Conservation (phyloP, 53 echinoderm and acorn worm genomes). For the Actinopyga echinites region DNA sequence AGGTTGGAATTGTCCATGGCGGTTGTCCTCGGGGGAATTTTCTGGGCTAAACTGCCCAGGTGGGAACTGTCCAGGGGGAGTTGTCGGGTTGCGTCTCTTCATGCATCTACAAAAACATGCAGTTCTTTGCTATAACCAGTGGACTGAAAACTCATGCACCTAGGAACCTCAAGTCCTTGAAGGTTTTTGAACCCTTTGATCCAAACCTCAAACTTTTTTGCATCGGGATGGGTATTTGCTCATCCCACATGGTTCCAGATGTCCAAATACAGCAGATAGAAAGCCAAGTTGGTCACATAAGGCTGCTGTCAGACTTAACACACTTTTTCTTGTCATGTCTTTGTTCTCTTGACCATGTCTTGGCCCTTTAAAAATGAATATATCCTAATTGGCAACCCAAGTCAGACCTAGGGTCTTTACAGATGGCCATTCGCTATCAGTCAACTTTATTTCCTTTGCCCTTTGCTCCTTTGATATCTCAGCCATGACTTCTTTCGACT, state of each 20-base stretch:
- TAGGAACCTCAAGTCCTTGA: not conserved
- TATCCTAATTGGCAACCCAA: constrained; percentile 68
- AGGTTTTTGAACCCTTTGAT: not conserved
- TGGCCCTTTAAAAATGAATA: constrained; percentile 55
- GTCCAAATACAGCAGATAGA: not conserved
- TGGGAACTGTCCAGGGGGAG: too few species aligned
- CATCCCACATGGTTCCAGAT: too few species aligned
- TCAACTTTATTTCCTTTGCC: constrained; percentile 60
- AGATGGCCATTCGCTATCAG: constrained; percentile 43
- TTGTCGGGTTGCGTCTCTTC: constrained; percentile 26
- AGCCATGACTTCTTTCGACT: constrained; percentile 58
- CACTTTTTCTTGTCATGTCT: not conserved
- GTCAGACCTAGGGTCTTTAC: constrained; percentile 65
- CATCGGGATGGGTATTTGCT: not conserved
- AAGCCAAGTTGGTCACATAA: constrained; percentile 22
- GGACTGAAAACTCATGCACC: not conserved
- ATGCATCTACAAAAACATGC: constrained; percentile 21
- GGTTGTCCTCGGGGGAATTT: too few species aligned
- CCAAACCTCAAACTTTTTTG: not conserved
- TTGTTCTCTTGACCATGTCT: not conserved
- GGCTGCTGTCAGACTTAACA: not conserved
- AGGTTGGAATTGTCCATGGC: too few species aligned
- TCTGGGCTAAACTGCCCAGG: too few species aligned
- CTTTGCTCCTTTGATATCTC: constrained; percentile 52
- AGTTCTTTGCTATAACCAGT: not conserved